A percentile compares a stretch with the other conserved stretches of the same genome.
phyloP scores from a whole-genome alignment of 2,888 invertebrate genomes.

The Drosophila subsilvestris region DNA sequence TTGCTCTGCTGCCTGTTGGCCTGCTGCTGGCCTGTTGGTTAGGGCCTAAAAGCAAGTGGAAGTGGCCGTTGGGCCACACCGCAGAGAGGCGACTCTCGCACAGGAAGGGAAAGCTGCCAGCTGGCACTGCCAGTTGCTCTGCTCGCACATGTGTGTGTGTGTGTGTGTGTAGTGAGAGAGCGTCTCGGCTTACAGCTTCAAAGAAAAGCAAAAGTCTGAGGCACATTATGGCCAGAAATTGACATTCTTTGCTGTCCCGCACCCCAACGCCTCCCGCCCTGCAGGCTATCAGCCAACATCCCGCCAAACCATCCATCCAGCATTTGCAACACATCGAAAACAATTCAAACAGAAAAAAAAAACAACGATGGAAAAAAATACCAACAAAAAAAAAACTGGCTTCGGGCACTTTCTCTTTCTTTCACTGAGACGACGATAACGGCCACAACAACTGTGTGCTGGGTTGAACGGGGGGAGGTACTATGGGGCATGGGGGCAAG shows the following conservation, averaged over 20 bases:
- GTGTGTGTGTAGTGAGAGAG: constrained; percentile 21
- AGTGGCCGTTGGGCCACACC: constrained; percentile 46
- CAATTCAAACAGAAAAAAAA: constrained; percentile 71
- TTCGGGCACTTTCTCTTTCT: constrained; percentile 82
- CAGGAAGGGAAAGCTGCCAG: constrained; percentile 82
- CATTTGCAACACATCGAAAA: constrained; percentile 48
- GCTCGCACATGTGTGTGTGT: constrained; percentile 13
- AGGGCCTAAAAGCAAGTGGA: constrained; percentile 51
- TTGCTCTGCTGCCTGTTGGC: neutral
- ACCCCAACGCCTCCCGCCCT: constrained; percentile 13
- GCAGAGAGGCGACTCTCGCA: constrained; percentile 57
- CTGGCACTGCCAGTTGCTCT: constrained; percentile 22
- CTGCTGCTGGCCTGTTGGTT: constrained; percentile 26
- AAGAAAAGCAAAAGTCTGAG: constrained; percentile 82
- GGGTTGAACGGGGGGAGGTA: constrained; percentile 11
- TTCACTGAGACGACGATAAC: constrained; percentile 73
- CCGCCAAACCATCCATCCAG: constrained; percentile 14
- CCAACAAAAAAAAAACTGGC: constrained; percentile 65
- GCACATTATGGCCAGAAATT: constrained; percentile 74
- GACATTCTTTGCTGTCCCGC: constrained; percentile 75
- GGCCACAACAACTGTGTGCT: constrained; percentile 22
- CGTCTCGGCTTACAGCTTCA: constrained; percentile 71
- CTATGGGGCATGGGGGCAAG: constrained; percentile 1
- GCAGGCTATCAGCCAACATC: neutral
- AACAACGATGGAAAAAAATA: constrained; percentile 44